Evolutionary conservation across 2,113 vertebrate species (phyloP).

Genomic region (Mormoops blainvillei): DNA sequence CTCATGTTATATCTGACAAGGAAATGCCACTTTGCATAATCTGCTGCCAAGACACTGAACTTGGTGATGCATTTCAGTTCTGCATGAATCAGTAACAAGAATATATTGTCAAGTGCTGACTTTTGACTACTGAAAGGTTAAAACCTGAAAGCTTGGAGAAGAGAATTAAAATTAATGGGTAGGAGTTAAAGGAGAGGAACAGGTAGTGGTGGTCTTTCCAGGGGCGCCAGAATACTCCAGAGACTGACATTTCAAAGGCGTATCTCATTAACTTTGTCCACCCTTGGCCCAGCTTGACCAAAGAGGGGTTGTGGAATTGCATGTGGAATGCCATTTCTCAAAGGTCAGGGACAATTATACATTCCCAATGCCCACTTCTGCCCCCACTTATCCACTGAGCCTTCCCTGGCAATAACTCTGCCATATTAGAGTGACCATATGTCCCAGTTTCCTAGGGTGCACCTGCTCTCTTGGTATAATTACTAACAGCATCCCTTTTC

Average conservation of each 20-base stretch:
- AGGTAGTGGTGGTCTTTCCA: not conserved
- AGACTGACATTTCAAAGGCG: not conserved
- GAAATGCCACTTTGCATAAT: not conserved
- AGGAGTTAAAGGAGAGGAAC: not conserved
- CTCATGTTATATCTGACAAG: not conserved
- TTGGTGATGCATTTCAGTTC: not conserved
- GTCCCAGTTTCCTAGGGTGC: accelerated
- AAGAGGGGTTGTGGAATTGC: not conserved
- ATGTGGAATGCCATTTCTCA: not conserved
- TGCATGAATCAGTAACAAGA: not conserved
- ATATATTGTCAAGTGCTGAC: not conserved
- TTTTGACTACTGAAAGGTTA: not conserved
- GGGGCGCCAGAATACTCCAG: not conserved
- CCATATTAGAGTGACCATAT: not conserved
- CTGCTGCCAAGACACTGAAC: not conserved
- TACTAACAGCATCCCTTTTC: not conserved
- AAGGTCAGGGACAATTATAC: not conserved
- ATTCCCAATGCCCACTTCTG: too few species aligned
- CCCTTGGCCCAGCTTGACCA: not conserved
- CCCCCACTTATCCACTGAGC: not conserved
- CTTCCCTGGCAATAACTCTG: not conserved
- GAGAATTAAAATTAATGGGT: not conserved
- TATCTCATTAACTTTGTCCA: not conserved
- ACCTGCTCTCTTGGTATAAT: not conserved
- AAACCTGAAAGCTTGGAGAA: not conserved